Evolutionary conservation across 2,797 vertebrate species (phyloP), one percentile per base, ranked within the genome.

Genomic region (Rhinella marina): DNA sequence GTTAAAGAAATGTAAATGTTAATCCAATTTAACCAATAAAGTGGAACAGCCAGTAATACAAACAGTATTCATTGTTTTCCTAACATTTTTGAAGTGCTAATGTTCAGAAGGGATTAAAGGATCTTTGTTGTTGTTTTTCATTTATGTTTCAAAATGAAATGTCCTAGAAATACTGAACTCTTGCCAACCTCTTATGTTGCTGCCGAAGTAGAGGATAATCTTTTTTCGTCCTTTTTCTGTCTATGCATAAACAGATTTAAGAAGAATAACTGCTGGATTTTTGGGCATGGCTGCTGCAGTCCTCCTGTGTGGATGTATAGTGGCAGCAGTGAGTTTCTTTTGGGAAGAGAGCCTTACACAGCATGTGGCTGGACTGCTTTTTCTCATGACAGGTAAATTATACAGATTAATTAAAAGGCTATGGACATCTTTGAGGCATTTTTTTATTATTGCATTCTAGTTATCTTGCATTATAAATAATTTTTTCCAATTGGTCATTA

Each of bases 311-410:
- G 93, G 97, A 7, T 96, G 94, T 90, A 95, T 97, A 0, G 93
- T 97, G 89, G 95, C 94, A 7, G 93, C 92, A 0, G 95, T 96
- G 14, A 96, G 96, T 1, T 98, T 96, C 92, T 97, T 97, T 94
- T 96, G 95, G 96, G 96, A 98, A 90, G 95, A 97, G 83, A 97
- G 94, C 91, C 93, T 97, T 90, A 97, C 96, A 0, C 96, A 96
- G 91, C 96, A 96, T 0, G 90, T 97, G 73, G 95, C 96, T 1
- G 96, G 96, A 52, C 94, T 97, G 19, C 94, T 97, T 17, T 96
- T 97, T 95, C 95, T 97, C 86, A 97, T 96, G 96, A 96, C 96
- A 96, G 96, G 97, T 97, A 95, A 0, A 23, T 7, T 2, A 4
- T 23, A 0, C 0, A 59, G 56, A 86, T 76, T 21, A 41, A 52